phyloP scores from a whole-genome alignment of 2,113 vertebrate genomes.

The Aptenodytes forsteri region DNA sequence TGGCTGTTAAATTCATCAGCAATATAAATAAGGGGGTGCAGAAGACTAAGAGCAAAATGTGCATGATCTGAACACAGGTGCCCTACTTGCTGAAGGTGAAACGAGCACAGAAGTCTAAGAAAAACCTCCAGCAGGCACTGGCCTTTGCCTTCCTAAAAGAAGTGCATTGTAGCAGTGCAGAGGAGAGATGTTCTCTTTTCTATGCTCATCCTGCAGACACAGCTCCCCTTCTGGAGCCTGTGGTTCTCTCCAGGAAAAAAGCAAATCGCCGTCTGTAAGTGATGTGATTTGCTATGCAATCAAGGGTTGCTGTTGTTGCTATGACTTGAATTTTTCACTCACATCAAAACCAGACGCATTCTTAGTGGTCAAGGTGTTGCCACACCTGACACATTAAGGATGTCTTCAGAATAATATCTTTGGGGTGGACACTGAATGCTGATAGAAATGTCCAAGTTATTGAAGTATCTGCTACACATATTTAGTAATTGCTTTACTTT shows the following conservation, averaged over 20 bases:
- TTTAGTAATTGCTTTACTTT: not conserved
- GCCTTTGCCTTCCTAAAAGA: not conserved
- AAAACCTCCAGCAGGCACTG: not conserved
- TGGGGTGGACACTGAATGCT: not conserved
- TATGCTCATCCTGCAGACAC: rapidly evolving
- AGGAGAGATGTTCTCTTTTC: not conserved
- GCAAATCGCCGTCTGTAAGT: not conserved
- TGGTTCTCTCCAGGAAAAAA: not conserved
- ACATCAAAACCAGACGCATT: not conserved
- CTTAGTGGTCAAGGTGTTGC: not conserved
- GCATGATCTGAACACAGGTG: not conserved
- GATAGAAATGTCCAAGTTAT: not conserved
- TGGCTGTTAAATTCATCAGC: not conserved
- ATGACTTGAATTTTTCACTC: not conserved
- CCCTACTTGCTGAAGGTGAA: not conserved
- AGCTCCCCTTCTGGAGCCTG: not conserved
- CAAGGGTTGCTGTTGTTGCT: not conserved
- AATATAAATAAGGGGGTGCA: not conserved
- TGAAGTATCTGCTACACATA: not conserved
- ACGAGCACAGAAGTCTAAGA: not conserved
- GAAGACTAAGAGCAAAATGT: not conserved
- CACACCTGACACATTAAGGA: not conserved
- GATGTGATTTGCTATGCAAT: not conserved
- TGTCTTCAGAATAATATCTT: not conserved
- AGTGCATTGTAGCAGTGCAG: not conserved